Evolutionary conservation across 2,113 vertebrate species (phyloP).

Genomic region (Zosterops lateralis): DNA sequence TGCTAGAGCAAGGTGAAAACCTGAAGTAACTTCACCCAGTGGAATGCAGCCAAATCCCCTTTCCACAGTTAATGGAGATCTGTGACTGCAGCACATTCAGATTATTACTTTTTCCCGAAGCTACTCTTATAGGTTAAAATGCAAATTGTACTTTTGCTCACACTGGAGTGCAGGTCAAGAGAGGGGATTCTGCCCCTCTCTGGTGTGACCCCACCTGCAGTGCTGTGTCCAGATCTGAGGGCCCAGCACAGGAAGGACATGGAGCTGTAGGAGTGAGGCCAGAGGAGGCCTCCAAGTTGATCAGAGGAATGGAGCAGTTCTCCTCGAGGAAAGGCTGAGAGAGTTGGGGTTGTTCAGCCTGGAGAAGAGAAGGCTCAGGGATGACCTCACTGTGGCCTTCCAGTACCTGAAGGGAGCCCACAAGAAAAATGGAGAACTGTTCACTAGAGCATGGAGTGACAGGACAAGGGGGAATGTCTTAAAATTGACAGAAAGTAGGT

Average conservation of each 20-base stretch:
- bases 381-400: accelerated
- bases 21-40: neutral
- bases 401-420: neutral
- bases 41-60: neutral
- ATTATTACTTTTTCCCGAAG: neutral
- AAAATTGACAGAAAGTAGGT: neutral
- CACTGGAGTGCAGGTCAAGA: neutral
- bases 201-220: neutral
- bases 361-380: neutral
- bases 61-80: neutral
- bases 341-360: neutral
- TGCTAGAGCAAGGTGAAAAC: neutral
- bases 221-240: neutral
- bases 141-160: neutral
- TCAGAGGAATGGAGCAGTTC: neutral
- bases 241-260: neutral
- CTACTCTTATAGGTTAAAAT: neutral
- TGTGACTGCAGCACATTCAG: neutral
- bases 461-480: neutral
- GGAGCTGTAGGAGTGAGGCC: neutral
- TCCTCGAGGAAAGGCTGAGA: neutral
- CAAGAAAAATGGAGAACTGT: neutral
- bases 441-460: neutral
- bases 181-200: neutral
- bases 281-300: accelerated